Percentiles rank a stretch among this genome's conserved stretches.
These are phyloP conservation scores for Troides helena DNA, from an alignment of 2,888 invertebrate species.

Conservation along the genomic window DNA sequence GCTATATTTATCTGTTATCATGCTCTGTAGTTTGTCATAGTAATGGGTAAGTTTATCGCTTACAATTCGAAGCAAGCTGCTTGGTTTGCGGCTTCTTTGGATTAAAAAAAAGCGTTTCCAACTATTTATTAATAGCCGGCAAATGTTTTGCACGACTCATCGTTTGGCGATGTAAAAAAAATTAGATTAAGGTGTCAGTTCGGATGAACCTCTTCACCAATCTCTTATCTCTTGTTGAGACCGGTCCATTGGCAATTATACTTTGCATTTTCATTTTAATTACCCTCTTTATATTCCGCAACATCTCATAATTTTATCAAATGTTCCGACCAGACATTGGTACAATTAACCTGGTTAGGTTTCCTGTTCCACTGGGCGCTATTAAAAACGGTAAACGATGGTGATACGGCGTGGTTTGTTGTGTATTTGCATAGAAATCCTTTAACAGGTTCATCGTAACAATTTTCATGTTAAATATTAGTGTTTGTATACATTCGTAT, in stretches of 20 bases:
- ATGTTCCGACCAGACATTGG: conserved; percentile 1
- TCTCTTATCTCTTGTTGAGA: not conserved
- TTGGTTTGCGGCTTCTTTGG: too few species aligned
- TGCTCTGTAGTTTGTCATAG: too few species aligned
- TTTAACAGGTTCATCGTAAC: conserved; percentile 26
- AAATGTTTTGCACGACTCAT: not conserved
- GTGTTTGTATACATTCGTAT: not conserved
- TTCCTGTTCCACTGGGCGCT: conserved; percentile 23
- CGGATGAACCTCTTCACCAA: not conserved
- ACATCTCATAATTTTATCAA: not conserved
- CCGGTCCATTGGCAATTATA: not conserved
- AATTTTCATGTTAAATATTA: conserved; percentile 19
- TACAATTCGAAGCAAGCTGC: too few species aligned
- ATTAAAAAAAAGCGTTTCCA: too few species aligned
- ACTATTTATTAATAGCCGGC: not conserved
- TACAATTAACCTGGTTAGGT: conserved; percentile 20
- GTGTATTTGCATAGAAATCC: conserved; percentile 27
- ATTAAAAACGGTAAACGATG: conserved; percentile 27
- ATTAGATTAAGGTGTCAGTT: not conserved
- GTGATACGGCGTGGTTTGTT: not conserved
- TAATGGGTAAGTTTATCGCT: too few species aligned
- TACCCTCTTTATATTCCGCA: not conserved
- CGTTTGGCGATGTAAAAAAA: not conserved
- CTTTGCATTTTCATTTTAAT: not conserved
- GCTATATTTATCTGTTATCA: too few species aligned